Percentiles rank a stretch among this genome's conserved stretches.
These are phyloP conservation scores for Edolisoma coerulescens DNA, from an alignment of 2,113 vertebrate genomes.

Conservation along the genomic window DNA sequence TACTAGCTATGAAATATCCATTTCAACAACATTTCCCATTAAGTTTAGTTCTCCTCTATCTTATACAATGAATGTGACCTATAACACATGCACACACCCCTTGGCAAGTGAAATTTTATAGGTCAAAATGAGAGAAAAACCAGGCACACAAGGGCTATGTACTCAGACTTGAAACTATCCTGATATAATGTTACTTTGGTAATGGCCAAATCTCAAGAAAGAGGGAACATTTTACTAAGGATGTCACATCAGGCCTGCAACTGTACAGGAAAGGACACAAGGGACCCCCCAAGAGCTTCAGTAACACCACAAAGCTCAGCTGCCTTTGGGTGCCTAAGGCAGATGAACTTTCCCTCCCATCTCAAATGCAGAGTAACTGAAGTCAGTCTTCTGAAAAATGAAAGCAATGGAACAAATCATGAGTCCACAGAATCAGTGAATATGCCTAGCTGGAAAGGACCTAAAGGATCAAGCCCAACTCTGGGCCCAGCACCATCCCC, in stretches of 20 bases:
- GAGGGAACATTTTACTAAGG: neutral
- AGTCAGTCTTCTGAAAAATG: neutral
- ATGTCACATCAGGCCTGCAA: neutral
- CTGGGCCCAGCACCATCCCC: too few species aligned
- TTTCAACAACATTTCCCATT: neutral
- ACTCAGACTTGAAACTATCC: neutral
- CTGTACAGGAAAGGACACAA: neutral
- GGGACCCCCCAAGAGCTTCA: fast-evolving
- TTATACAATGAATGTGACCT: neutral
- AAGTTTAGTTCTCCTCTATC: neutral
- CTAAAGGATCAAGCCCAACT: fast-evolving
- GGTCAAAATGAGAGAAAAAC: neutral
- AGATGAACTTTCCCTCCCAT: neutral
- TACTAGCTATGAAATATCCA: neutral
- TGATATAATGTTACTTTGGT: neutral
- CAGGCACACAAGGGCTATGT: neutral
- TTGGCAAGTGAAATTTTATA: neutral
- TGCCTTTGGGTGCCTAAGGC: neutral
- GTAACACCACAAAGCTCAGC: neutral
- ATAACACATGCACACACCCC: fast-evolving
- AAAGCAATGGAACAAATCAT: neutral
- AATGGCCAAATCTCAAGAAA: neutral
- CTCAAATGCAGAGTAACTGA: neutral
- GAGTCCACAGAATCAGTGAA: fast-evolving
- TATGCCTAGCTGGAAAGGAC: neutral